These are phyloP conservation scores for Sphaeridia pumilis DNA, from an alignment of 2,888 invertebrate genomes.

Conservation along the genomic window DNA sequence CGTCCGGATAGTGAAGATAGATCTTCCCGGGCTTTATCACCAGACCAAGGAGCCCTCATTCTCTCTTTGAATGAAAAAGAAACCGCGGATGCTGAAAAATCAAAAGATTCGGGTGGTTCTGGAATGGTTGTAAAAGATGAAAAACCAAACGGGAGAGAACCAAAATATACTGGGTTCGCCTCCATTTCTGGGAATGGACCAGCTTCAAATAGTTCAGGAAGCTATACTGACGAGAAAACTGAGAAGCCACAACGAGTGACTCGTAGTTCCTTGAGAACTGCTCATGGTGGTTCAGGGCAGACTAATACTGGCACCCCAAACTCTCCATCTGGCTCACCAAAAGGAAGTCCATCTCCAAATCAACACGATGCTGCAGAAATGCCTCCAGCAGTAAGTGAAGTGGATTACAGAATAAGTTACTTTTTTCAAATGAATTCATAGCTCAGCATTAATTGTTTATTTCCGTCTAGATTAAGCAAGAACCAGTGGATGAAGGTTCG, in stretches of 20 bases:
- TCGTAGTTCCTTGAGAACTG: constrained; percentile 54
- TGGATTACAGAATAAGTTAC: too few relatives aligned
- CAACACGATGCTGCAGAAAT: too few relatives aligned
- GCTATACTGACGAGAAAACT: constrained; percentile 17
- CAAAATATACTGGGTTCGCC: background rate
- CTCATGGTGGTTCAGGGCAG: too few relatives aligned
- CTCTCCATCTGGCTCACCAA: constrained; percentile 13
- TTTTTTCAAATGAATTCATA: too few relatives aligned
- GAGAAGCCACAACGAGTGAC: constrained; percentile 50
- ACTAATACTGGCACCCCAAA: constrained; percentile 7
- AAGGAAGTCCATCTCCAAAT: constrained; percentile 34
- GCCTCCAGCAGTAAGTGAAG: too few relatives aligned
- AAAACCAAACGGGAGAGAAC: background rate
- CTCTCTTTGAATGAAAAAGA: background rate
- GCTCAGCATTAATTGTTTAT: too few relatives aligned
- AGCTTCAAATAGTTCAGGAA: constrained; percentile 3
- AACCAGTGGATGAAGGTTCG: constrained; percentile 35
- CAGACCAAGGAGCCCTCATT: background rate
- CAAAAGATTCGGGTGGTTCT: constrained; percentile 5
- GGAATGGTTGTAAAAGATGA: too few relatives aligned
- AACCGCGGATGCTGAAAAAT: background rate
- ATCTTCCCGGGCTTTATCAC: background rate
- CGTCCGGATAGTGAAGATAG: background rate
- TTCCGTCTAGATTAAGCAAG: constrained; percentile 23
- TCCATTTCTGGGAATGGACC: background rate